Evolutionary conservation across 2,888 invertebrate species (phyloP).

Genomic region (Caenorhabditis imperialis): DNA sequence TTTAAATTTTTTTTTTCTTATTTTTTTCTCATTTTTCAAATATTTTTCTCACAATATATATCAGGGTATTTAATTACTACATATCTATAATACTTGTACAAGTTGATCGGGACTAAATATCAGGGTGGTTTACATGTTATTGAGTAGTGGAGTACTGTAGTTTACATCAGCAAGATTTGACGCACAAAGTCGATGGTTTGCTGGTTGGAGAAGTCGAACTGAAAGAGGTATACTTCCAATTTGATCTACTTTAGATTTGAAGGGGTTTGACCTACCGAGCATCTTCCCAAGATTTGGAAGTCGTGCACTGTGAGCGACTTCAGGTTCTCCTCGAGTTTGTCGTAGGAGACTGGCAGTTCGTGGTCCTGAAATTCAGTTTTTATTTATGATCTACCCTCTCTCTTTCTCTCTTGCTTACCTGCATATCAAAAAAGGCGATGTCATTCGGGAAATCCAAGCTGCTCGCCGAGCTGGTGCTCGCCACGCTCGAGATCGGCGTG

Average conservation of each 20-base stretch:
- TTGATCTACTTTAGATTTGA: background rate
- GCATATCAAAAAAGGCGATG: conserved; percentile 33
- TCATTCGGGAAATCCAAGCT: conserved; percentile 49
- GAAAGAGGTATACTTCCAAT: background rate
- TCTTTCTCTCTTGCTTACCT: too few species aligned
- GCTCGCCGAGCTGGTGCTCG: conserved; percentile 44
- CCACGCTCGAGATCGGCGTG: conserved; percentile 52
- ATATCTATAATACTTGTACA: too few species aligned
- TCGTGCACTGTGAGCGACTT: conserved; percentile 45
- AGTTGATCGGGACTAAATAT: too few species aligned
- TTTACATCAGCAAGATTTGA: conserved; percentile 35
- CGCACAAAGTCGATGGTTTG: conserved; percentile 43
- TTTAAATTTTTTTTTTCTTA: background rate
- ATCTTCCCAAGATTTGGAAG: conserved; percentile 42
- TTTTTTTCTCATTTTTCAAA: background rate
- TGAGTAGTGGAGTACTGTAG: too few species aligned
- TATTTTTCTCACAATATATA: background rate
- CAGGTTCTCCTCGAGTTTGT: conserved; percentile 47
- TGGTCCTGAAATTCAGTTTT: conserved; percentile 38
- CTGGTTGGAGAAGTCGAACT: conserved; percentile 42
- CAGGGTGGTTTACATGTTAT: too few species aligned
- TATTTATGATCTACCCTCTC: background rate
- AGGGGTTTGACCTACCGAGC: conserved; percentile 6
- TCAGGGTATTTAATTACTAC: too few species aligned
- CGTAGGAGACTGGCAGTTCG: conserved; percentile 44